Conservation (phyloP, 1,140 invertebrate species). For the Cataglyphis hispanica region DNA sequence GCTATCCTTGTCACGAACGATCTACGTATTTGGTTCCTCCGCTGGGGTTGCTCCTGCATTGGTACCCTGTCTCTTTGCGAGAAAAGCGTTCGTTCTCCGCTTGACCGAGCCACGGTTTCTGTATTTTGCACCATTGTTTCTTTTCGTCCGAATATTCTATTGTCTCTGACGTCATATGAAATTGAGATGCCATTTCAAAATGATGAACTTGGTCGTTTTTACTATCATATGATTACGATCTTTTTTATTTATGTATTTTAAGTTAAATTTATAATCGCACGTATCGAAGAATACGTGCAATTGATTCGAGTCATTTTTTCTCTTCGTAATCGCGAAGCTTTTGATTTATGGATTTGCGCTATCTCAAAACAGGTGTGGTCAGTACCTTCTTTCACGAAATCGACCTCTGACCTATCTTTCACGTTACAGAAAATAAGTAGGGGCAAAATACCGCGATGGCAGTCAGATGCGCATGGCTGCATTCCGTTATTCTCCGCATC, state of each 20-base stretch:
- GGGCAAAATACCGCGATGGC: slow-evolving; percentile 63
- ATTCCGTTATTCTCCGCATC: slow-evolving; percentile 39
- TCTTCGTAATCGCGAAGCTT: background rate
- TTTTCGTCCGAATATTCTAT: background rate
- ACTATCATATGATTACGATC: background rate
- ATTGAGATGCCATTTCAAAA: background rate
- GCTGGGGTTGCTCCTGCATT: slow-evolving; percentile 30
- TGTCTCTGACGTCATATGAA: background rate
- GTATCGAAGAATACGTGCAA: background rate
- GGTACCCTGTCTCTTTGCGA: slow-evolving; percentile 12
- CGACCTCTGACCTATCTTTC: slow-evolving; percentile 62
- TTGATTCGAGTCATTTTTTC: background rate
- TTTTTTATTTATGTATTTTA: background rate
- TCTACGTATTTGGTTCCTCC: slow-evolving; percentile 45
- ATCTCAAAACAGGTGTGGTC: slow-evolving; percentile 68
- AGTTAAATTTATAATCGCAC: no score
- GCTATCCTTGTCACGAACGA: slow-evolving; percentile 28
- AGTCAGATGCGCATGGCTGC: slow-evolving; percentile 71
- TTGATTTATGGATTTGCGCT: slow-evolving; percentile 32
- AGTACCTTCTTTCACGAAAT: slow-evolving; percentile 43
- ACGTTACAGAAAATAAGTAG: slow-evolving; percentile 21
- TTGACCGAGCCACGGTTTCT: slow-evolving; percentile 22
- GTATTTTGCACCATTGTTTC: background rate
- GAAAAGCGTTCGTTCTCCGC: slow-evolving; percentile 18
- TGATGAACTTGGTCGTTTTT: background rate